phyloP scores from a whole-genome alignment of 2,113 vertebrate genomes.

The Cebidichthys violaceus region DNA sequence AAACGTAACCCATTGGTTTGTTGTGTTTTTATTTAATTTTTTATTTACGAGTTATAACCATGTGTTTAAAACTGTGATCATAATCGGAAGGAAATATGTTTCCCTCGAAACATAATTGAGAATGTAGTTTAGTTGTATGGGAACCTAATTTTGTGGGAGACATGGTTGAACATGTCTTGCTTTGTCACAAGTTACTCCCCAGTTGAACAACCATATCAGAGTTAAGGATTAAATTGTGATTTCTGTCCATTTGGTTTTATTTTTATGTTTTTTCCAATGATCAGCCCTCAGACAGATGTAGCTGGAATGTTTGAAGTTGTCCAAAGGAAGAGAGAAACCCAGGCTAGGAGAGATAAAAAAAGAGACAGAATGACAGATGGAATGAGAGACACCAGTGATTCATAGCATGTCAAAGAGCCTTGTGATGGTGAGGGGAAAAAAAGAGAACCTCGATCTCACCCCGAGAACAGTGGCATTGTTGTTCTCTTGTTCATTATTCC shows the following conservation, averaged over 20 bases:
- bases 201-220: not conserved
- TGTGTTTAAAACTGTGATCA: not conserved
- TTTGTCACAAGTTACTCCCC: not conserved
- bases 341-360: slow-evolving; percentile 16
- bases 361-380: slow-evolving; percentile 64
- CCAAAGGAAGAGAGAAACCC: slow-evolving; percentile 31
- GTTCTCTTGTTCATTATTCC: slow-evolving; percentile 74
- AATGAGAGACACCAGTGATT: slow-evolving; percentile 60
- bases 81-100: too few relatives aligned
- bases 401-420: slow-evolving; percentile 59
- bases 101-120: not conserved
- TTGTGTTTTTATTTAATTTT: not conserved
- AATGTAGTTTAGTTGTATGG: not conserved
- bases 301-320: slow-evolving; percentile 48
- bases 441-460: slow-evolving; percentile 53
- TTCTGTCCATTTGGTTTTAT: not conserved
- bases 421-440: slow-evolving; percentile 40
- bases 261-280: not conserved
- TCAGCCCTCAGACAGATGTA: slow-evolving; percentile 15
- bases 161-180: not conserved
- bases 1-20: not conserved
- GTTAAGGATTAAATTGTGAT: not conserved
- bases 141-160: not conserved
- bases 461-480: slow-evolving; percentile 64
- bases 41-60: not conserved